Conservation (phyloP, 2,888 invertebrate species). For the Callinectes sapidus region DNA sequence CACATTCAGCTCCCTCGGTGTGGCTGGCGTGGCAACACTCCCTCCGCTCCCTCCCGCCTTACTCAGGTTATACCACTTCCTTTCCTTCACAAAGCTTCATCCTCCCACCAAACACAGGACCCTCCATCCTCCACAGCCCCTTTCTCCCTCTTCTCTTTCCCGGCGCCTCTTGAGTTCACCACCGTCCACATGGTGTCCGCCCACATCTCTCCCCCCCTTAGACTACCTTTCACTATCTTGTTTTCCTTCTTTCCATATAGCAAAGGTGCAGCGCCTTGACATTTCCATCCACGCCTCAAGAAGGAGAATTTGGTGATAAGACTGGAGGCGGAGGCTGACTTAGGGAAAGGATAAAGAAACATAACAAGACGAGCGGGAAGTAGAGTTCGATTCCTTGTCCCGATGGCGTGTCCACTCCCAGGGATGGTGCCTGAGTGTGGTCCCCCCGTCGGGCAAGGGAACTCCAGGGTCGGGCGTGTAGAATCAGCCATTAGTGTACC, state of each 20-base stretch:
- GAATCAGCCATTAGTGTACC: conserved; percentile 25
- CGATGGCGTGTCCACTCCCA: neutral
- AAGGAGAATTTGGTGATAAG: neutral
- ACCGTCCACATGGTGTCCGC: conserved; percentile 36
- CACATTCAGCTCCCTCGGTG: neutral
- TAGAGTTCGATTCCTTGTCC: neutral
- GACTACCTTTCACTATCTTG: neutral
- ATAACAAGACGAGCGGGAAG: neutral
- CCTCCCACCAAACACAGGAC: neutral
- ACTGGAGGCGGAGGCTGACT: neutral
- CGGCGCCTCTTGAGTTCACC: neutral
- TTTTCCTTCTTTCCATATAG: conserved; percentile 19
- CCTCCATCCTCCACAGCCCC: conserved; percentile 8
- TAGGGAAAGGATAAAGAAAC: neutral
- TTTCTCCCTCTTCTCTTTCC: neutral
- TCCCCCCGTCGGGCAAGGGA: neutral
- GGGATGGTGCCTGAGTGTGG: conserved; percentile 10
- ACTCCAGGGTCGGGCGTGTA: neutral
- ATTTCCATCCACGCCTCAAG: neutral
- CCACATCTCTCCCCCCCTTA: neutral
- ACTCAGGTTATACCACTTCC: conserved; percentile 28
- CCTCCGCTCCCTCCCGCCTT: neutral
- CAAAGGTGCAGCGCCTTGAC: neutral
- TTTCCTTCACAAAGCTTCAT: neutral
- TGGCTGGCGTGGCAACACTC: neutral